Conservation (phyloP, 2,888 invertebrate genomes). For the Caenorhabditis imperialis region DNA sequence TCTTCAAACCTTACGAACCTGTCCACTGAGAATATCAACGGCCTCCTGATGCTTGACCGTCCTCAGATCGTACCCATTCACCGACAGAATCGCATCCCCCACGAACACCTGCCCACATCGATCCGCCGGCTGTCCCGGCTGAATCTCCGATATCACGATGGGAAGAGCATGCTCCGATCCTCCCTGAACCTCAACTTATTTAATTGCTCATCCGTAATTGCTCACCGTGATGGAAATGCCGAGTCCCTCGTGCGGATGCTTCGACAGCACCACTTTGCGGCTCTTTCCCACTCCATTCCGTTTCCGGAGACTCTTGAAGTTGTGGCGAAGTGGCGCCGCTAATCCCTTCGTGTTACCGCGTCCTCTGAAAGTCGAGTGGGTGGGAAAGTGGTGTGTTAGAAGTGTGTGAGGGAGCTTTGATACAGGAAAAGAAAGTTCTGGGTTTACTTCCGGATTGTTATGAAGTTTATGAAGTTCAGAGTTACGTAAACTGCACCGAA, state of each 20-base stretch:
- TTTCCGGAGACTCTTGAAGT: slow-evolving; percentile 51
- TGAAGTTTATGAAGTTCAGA: too few relatives aligned
- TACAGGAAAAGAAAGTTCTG: too few relatives aligned
- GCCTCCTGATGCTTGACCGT: slow-evolving; percentile 88
- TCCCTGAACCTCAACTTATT: too few relatives aligned
- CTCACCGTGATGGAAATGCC: slow-evolving; percentile 88
- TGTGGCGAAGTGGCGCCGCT: slow-evolving; percentile 59
- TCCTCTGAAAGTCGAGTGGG: slow-evolving; percentile 54
- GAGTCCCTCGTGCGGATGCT: slow-evolving; percentile 86
- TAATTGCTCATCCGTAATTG: too few relatives aligned
- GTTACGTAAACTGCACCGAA: too few relatives aligned
- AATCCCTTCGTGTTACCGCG: slow-evolving; percentile 67
- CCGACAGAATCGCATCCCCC: slow-evolving; percentile 88
- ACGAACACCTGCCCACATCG: slow-evolving; percentile 83
- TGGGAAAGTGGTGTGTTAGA: background rate
- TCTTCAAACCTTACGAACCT: slow-evolving; percentile 78
- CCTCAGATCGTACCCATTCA: slow-evolving; percentile 86
- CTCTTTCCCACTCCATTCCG: slow-evolving; percentile 79
- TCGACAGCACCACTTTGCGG: slow-evolving; percentile 83
- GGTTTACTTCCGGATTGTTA: too few relatives aligned
- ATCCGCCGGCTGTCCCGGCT: slow-evolving; percentile 86
- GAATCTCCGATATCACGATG: slow-evolving; percentile 88
- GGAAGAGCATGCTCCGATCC: slow-evolving; percentile 88
- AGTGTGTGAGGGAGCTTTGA: too few relatives aligned
- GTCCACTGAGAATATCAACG: slow-evolving; percentile 86